phyloP scores from a whole-genome alignment of 2,113 vertebrate species.

The Prinia subflava region DNA sequence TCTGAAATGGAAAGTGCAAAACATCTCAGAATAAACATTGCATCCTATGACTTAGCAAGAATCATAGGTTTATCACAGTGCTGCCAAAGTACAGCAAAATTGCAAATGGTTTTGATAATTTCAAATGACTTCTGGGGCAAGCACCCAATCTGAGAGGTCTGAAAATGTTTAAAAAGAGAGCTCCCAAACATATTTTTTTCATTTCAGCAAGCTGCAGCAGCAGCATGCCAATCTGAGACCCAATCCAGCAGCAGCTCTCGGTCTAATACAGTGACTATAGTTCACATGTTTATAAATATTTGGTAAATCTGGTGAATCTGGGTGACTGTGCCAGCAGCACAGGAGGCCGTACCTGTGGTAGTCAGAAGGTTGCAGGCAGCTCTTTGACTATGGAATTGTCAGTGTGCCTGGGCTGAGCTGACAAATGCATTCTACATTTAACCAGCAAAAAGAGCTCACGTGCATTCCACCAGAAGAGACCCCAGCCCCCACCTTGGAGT shows the following conservation, averaged over 20 bases:
- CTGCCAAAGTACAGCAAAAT: slow-evolving; percentile 28
- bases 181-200: background rate
- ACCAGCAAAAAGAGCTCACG: background rate
- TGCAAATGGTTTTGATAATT: slow-evolving; percentile 47
- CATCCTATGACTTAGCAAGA: slow-evolving; percentile 41
- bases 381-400: background rate
- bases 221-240: slow-evolving; percentile 20
- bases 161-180: slow-evolving; percentile 32
- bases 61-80: slow-evolving; percentile 35
- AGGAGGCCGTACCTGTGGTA: background rate
- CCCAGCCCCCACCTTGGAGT: background rate
- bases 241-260: slow-evolving; percentile 34
- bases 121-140: slow-evolving; percentile 41
- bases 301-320: background rate
- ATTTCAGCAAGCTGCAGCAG: background rate
- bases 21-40: slow-evolving; percentile 42
- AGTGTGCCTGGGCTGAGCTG: background rate
- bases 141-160: slow-evolving; percentile 47
- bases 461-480: background rate
- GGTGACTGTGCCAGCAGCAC: slow-evolving; percentile 12
- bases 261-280: slow-evolving; percentile 19
- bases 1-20: slow-evolving; percentile 40
- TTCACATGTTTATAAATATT: slow-evolving; percentile 53
- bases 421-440: background rate
- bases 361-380: background rate